Percentiles rank a stretch among this genome's conserved stretches.
phyloP scores from a whole-genome alignment of 1,140 invertebrate species.

The Daktulosphaira vitifoliae region DNA sequence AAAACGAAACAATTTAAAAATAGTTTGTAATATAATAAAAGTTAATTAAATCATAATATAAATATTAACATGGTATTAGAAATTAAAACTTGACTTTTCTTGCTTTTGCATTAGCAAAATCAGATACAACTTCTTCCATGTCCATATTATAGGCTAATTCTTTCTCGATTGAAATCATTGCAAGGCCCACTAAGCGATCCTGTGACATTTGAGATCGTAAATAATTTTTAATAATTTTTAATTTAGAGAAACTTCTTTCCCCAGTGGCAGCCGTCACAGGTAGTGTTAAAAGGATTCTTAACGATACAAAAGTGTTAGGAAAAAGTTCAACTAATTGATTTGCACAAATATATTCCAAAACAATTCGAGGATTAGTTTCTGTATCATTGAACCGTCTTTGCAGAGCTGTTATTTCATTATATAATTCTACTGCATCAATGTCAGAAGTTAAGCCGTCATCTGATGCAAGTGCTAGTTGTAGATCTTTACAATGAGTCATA shows the following conservation, averaged over 20 bases:
- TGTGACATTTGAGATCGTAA: not conserved
- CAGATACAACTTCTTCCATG: not conserved
- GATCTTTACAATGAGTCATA: slow-evolving; percentile 9
- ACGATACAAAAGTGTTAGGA: not conserved
- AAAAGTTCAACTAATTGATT: slow-evolving; percentile 5
- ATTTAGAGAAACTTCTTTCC: not conserved
- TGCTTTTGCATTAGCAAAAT: not conserved
- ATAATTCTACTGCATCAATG: slow-evolving; percentile 8
- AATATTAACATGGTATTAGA: not conserved
- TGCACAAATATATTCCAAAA: slow-evolving; percentile 3
- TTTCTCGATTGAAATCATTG: slow-evolving; percentile 4
- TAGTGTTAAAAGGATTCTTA: not conserved
- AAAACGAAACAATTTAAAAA: too few species aligned
- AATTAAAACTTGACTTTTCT: slow-evolving; percentile 11
- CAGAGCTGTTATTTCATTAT: not conserved
- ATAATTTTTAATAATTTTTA: slow-evolving; percentile 14
- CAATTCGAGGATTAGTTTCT: not conserved
- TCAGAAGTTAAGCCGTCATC: not conserved
- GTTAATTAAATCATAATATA: not conserved
- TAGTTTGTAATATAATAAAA: too few species aligned
- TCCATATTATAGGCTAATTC: not conserved
- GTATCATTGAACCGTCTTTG: not conserved
- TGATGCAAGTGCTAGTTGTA: slow-evolving; percentile 7
- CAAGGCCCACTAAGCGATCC: not conserved
- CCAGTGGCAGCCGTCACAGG: slow-evolving; percentile 1